Base-by-base conservation (phyloP, 2,797 vertebrate species). In the Hemibagrus guttatus region DNA sequence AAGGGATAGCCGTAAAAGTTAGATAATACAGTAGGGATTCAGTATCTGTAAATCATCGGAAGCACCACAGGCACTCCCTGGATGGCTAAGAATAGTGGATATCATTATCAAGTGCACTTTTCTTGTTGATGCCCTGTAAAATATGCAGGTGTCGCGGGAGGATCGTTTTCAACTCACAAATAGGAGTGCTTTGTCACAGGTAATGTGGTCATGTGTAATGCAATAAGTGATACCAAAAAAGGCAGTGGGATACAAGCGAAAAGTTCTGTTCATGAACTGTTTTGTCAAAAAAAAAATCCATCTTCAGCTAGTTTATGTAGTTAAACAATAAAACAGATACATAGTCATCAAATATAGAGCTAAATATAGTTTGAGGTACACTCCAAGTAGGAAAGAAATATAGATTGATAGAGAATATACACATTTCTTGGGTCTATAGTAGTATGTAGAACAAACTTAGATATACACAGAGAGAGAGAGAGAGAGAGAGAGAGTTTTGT, bases 1-100 rank as follows among this genome's bases (percentile, higher is more conserved):
- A 85, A 84, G 80, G 49, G 84, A 87, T 75, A 80, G 49, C 76
- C 61, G 58, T 80, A 59, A 84, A 89, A 63, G 42, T 6, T 46
- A 76, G 88, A 87, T 83, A 72, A 85, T 84, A 68, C 83, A 59
- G 61, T n/a, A 39, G 85, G 68, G 88, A 84, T 82, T 85, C 46
- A 39, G 21, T 17, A 90, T 89, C 42, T 23, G 58, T 76, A 81
- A 83, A 88, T 84, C 76, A 85, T 69, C 66, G 66, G 64, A 79
- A 87, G 78, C 79, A 76, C 52, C 71, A 78, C 39, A 13, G 58
- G 76, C 17, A 6, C 6, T 6, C 28, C 2, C 42, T 87, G 72
- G 49, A 72, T 58, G 64, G 61, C 61, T 66, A 86, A 82, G 86
- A 59, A 85, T 42, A n/a, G 71, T 63, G 81, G 81, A 81, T 85